Evolutionary conservation across 2,888 invertebrate species (phyloP), one percentile per base, ranked within the genome.

Genomic region (Axea sp.): DNA sequence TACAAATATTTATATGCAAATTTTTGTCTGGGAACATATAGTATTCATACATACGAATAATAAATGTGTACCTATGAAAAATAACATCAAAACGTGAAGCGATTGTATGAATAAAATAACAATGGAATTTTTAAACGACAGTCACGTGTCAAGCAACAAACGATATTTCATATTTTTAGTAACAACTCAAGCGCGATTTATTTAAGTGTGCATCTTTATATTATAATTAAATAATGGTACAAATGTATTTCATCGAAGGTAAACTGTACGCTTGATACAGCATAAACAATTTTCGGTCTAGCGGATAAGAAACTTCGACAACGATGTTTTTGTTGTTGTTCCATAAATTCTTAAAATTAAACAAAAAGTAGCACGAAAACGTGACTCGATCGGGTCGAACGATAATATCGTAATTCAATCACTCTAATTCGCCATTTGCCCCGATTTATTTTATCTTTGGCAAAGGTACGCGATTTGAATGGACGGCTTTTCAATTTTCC

Each of bases 81-180:
- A 62, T 49, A 62, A 41, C 49, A 41, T 49, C 31, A 22, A 47
- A 39, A 49, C 49, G 39, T 31, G 14, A 41, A 39, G 30, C 62
- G 26, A 39, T 62, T 30, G 39, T 24, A 49, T 49, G 62, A 62
- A 62, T 62, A 62, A 49, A 47, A 49, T 49, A 62, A 41, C 49
- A 51, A 51, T 49, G 41, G 24, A 49, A 41, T 49, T 39, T 62
- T 41, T 30, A 41, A 51, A 35, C 39, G 19, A 41, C 49, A 35
- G 43, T 43, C 43, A 26, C 26, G 26, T 15, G 43, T 43, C 43
- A 43, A 43, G 43, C n/a, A n/a, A 49, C 8, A 9, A 2, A 9
- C 22, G 33, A 19, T 33, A 49, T 33, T 49, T 33, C 22, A 49
- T 33, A 19, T 33, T 30, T 30, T 30, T 6, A 3, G 7, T 6